Base-by-base conservation (phyloP, 2,888 invertebrate genomes). In the Zygogramma bicolorata region DNA sequence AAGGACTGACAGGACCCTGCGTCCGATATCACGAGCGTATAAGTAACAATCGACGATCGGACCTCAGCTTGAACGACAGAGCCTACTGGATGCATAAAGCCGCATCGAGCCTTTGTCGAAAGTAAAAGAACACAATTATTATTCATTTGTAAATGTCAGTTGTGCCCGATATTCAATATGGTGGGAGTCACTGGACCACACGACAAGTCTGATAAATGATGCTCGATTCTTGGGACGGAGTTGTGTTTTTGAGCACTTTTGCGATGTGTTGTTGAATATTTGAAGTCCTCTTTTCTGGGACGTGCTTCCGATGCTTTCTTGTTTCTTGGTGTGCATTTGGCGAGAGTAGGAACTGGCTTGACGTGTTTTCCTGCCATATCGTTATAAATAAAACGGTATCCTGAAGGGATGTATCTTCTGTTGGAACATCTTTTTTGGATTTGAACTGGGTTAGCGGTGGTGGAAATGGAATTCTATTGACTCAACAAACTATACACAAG, bases 91-190 rank as follows among this genome's bases (percentile, higher is more conserved):
- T 77, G 79, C 80, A 81, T 79, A 81, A 82, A 82, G 81, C 81
- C 81, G 81, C 80, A 81, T 83, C 83, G 80, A 78, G 75, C 81
- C 76, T 84, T 85, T 85, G 84, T 85, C 80, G 84, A 85, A 85
- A 85, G 85, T 85, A 85, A 87, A 86, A 86, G 86, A 87, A 85
- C 86, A 86, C 86, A 86, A 87, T 87, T 87, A 87, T 87, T 86
- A 87, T 87, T 87, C 87, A 87, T 87, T 87, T 87, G 86, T 87
- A 86, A 87, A 86, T 86, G 87, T 87, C 87, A 87, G 84, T 83
- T 82, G 82, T 86, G 86, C 83, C 85, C 87, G 86, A 87, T 87
- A 87, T 87, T 87, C 86, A 87, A 87, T 87, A 87, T 86, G 85
- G 86, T 86, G 85, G 86, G 86, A 86, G 87, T 87, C 84, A 81